Evolutionary conservation across 2,888 invertebrate species (phyloP).

Genomic region (Plagiodera versicolora): DNA sequence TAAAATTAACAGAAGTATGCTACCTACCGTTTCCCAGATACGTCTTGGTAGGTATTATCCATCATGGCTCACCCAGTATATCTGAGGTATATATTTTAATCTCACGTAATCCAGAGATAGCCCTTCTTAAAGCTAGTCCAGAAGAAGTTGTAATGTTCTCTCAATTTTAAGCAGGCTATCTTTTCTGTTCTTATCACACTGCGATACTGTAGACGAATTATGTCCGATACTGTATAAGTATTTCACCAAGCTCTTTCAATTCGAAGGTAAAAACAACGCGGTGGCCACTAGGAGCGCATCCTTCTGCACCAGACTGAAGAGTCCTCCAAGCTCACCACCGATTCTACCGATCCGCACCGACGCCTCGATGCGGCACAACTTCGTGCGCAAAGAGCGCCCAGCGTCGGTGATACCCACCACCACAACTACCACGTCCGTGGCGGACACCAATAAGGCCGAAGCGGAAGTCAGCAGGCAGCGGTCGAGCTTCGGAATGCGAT

Average conservation of each 20-base stretch:
- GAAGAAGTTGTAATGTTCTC: too few species aligned
- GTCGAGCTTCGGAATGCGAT: constrained; percentile 3
- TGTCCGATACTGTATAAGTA: too few species aligned
- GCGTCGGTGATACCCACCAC: constrained; percentile 49
- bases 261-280: constrained; percentile 30
- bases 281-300: constrained; percentile 63
- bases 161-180: too few species aligned
- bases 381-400: constrained; percentile 50
- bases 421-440: constrained; percentile 34
- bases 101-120: too few species aligned
- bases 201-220: too few species aligned
- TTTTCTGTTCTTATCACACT: too few species aligned
- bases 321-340: constrained; percentile 55
- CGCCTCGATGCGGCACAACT: constrained; percentile 48
- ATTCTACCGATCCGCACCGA: constrained; percentile 55
- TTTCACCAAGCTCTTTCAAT: background rate
- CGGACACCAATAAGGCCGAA: constrained; percentile 10
- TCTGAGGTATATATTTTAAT: too few species aligned
- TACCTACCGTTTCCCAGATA: too few species aligned
- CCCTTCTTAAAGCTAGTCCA: too few species aligned
- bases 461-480: constrained; percentile 5
- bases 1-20: too few species aligned
- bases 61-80: too few species aligned
- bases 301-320: constrained; percentile 53
- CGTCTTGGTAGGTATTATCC: too few species aligned